Percentiles rank a stretch among this genome's conserved stretches.
Conservation (phyloP, 2,797 vertebrate genomes). For the Sebastes matsubarae region DNA sequence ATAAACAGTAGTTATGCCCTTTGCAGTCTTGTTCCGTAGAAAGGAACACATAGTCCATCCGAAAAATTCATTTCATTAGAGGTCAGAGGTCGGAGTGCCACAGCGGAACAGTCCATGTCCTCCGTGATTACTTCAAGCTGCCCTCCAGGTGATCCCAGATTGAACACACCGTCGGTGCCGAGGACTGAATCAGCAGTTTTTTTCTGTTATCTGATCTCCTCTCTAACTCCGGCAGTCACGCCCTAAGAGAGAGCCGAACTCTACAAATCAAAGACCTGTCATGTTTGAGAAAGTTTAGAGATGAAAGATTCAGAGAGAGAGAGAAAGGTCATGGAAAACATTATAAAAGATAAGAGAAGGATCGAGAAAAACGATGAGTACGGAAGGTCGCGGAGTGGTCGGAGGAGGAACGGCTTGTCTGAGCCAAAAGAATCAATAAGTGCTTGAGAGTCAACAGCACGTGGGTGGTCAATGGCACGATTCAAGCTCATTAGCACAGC, state of each 20-base stretch:
- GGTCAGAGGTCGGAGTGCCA: slow-evolving; percentile 33
- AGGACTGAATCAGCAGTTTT: slow-evolving; percentile 49
- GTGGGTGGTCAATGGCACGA: slow-evolving; percentile 59
- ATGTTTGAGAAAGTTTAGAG: slow-evolving; percentile 29
- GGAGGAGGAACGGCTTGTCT: slow-evolving; percentile 40
- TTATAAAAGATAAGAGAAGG: slow-evolving; percentile 22
- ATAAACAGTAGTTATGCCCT: no score
- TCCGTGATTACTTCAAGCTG: slow-evolving; percentile 29
- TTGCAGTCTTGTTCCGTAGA: background rate
- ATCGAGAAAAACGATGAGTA: slow-evolving; percentile 16
- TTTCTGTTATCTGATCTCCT: slow-evolving; percentile 27
- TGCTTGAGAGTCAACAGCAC: slow-evolving; percentile 47
- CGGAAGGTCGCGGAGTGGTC: slow-evolving; percentile 41
- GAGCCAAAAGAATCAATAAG: slow-evolving; percentile 58
- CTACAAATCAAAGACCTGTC: slow-evolving; percentile 25
- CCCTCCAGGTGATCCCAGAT: slow-evolving; percentile 46
- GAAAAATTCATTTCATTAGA: slow-evolving; percentile 4
- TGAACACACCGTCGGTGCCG: slow-evolving; percentile 7
- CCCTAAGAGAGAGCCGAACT: slow-evolving; percentile 9
- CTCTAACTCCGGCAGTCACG: slow-evolving; percentile 3
- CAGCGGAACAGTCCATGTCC: slow-evolving; percentile 1
- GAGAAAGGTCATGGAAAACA: slow-evolving; percentile 24
- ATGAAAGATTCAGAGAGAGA: slow-evolving; percentile 9
- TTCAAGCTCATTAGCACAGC: slow-evolving; percentile 67
- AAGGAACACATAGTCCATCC: background rate